Percentiles rank a stretch among this genome's conserved stretches.
Evolutionary conservation across 2,888 invertebrate species (phyloP).

Genomic region (Dicranocentrus wangi): DNA sequence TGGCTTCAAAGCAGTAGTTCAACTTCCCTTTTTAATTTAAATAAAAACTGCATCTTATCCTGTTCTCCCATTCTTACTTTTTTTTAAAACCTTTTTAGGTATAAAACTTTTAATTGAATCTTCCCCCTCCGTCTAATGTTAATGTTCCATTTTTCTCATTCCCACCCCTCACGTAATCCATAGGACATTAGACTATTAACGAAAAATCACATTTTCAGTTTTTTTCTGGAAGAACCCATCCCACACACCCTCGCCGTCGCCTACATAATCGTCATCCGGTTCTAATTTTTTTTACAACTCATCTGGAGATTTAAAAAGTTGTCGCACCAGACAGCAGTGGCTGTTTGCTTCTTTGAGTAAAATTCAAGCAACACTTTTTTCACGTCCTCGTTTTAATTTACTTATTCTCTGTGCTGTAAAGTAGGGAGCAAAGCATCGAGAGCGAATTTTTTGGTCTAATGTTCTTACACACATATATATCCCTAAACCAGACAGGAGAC

Average conservation of each 20-base stretch:
- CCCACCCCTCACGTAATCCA: slow-evolving; percentile 11
- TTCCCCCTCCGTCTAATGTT: slow-evolving; percentile 28
- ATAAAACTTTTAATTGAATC: slow-evolving; percentile 48
- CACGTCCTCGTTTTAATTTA: slow-evolving; percentile 40
- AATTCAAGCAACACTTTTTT: slow-evolving; percentile 39
- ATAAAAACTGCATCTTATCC: slow-evolving; percentile 11
- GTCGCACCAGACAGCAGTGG: too few species aligned
- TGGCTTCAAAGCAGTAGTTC: neutral
- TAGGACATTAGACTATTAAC: slow-evolving; percentile 18
- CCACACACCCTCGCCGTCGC: slow-evolving; percentile 45
- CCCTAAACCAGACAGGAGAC: slow-evolving; percentile 53
- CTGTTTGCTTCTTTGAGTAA: neutral
- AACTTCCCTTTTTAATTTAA: slow-evolving; percentile 42
- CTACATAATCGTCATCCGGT: slow-evolving; percentile 53
- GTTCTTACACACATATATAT: slow-evolving; percentile 31
- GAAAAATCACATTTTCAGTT: slow-evolving; percentile 11
- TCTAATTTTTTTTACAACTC: slow-evolving; percentile 44
- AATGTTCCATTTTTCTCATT: slow-evolving; percentile 35
- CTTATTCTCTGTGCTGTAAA: slow-evolving; percentile 1
- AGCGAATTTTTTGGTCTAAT: too few species aligned
- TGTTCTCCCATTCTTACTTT: slow-evolving; percentile 5
- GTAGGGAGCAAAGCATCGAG: too few species aligned
- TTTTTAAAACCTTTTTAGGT: slow-evolving; percentile 9
- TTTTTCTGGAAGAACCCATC: neutral
- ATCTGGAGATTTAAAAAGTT: too few species aligned